These are phyloP conservation scores for Chymomyza fuscimana DNA, from an alignment of 2,888 invertebrate genomes.

Conservation along the genomic window DNA sequence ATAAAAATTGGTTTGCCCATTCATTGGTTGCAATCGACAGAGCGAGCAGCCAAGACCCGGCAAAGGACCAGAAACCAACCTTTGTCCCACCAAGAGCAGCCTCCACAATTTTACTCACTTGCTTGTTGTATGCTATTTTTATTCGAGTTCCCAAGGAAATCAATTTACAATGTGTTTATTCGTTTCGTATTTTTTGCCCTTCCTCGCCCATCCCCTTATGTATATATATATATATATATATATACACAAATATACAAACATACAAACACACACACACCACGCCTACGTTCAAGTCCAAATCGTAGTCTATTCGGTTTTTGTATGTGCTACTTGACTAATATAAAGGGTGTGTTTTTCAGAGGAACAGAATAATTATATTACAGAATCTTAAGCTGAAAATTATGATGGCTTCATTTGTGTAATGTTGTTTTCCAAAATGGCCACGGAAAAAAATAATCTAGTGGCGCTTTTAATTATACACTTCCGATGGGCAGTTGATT, in stretches of 20 bases:
- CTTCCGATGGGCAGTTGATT: too few relatives aligned
- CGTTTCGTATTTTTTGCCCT: conserved; percentile 60
- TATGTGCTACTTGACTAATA: background rate
- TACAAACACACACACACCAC: background rate
- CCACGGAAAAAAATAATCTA: too few relatives aligned
- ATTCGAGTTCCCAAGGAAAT: conserved; percentile 75
- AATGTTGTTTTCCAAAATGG: too few relatives aligned
- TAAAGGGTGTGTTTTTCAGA: too few relatives aligned
- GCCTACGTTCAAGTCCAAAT: background rate
- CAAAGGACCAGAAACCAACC: background rate
- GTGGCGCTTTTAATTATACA: too few relatives aligned
- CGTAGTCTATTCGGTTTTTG: background rate
- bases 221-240: too few relatives aligned
- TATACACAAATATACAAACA: background rate
- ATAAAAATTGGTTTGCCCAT: conserved; percentile 74
- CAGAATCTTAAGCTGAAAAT: too few relatives aligned
- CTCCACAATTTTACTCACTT: conserved; percentile 61
- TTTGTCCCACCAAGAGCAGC: background rate
- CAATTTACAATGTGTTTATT: conserved; percentile 74
- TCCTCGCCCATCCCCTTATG: conserved; percentile 34
- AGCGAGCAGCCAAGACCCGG: background rate
- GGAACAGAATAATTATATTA: too few relatives aligned
- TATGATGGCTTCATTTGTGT: too few relatives aligned
- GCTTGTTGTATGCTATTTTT: conserved; percentile 72
- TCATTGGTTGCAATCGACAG: conserved; percentile 69